Evolutionary conservation across 2,797 vertebrate species (phyloP).

Genomic region (Microctenopoma steveboyesi): DNA sequence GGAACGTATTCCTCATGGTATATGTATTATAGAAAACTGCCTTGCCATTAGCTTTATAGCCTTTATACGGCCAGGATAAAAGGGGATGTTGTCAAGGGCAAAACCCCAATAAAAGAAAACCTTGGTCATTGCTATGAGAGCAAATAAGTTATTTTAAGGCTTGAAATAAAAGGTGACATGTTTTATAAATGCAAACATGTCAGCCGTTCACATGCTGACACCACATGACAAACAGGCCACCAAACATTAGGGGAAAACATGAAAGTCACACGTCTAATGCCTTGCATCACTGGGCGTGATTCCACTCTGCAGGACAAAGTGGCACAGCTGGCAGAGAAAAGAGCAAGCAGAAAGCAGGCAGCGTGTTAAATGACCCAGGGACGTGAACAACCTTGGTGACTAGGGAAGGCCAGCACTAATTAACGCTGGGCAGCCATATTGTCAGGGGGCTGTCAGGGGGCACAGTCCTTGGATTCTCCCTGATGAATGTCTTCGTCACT

Average conservation of each 20-base stretch:
- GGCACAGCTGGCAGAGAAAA: constrained; percentile 86
- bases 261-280: constrained; percentile 75
- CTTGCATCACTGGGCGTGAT: constrained; percentile 62
- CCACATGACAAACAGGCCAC: constrained; percentile 62
- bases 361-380: constrained; percentile 83
- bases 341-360: constrained; percentile 80
- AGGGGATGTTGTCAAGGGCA: constrained; percentile 70
- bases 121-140: constrained; percentile 55
- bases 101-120: constrained; percentile 66
- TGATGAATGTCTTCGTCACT: constrained; percentile 70
- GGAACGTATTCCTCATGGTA: constrained; percentile 38
- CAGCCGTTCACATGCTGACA: constrained; percentile 41
- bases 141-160: constrained; percentile 61
- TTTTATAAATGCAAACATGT: constrained; percentile 32
- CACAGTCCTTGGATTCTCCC: constrained; percentile 75
- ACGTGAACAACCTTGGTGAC: constrained; percentile 83
- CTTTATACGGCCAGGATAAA: constrained; percentile 51
- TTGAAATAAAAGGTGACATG: constrained; percentile 38
- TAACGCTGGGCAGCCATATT: constrained; percentile 74
- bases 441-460: constrained; percentile 69
- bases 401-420: constrained; percentile 85
- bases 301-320: constrained; percentile 76
- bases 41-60: constrained; percentile 62
- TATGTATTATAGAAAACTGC: constrained; percentile 57
- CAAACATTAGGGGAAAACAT: constrained; percentile 64